Evolutionary conservation across 1,140 invertebrate genomes (phyloP).

Genomic region (Drosophila varians): DNA sequence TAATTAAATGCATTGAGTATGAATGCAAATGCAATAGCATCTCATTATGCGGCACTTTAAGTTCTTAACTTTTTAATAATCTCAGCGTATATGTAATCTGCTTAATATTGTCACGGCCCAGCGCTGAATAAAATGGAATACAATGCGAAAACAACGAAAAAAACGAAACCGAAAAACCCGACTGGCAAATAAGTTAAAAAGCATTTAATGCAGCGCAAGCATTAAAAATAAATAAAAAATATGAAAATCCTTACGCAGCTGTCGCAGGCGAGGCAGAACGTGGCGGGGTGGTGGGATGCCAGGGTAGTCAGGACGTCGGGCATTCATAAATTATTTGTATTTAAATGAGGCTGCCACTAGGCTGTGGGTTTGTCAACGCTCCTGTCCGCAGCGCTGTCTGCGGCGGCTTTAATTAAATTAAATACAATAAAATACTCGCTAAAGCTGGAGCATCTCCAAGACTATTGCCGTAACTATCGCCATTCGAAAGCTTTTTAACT

Average conservation of each 20-base stretch:
- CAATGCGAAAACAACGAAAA: slow-evolving; percentile 5
- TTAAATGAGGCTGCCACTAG: slow-evolving; percentile 49
- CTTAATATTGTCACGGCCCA: slow-evolving; percentile 48
- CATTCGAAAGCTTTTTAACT: slow-evolving; percentile 50
- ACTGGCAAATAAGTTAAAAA: slow-evolving; percentile 58
- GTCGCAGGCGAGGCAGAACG: neutral
- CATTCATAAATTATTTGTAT: slow-evolving; percentile 62
- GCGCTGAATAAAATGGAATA: slow-evolving; percentile 30
- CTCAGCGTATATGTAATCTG: slow-evolving; percentile 53
- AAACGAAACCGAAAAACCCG: neutral
- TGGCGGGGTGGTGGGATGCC: neutral
- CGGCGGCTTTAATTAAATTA: slow-evolving; percentile 46
- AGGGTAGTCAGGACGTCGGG: slow-evolving; percentile 15
- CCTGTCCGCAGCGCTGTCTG: slow-evolving; percentile 26
- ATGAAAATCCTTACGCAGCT: slow-evolving; percentile 39
- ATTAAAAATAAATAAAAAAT: slow-evolving; percentile 68
- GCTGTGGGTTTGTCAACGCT: slow-evolving; percentile 45
- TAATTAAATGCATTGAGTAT: slow-evolving; percentile 67
- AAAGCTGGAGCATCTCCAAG: neutral
- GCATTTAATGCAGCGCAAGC: slow-evolving; percentile 54
- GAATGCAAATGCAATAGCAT: slow-evolving; percentile 70
- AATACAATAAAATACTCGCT: slow-evolving; percentile 31
- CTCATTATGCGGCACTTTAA: slow-evolving; percentile 71
- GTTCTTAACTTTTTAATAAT: slow-evolving; percentile 78
- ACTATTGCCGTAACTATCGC: slow-evolving; percentile 30